Percentiles rank a stretch among this genome's conserved stretches.
phyloP scores from a whole-genome alignment of 2,888 invertebrate genomes.

The Cosmopolites sordidus region DNA sequence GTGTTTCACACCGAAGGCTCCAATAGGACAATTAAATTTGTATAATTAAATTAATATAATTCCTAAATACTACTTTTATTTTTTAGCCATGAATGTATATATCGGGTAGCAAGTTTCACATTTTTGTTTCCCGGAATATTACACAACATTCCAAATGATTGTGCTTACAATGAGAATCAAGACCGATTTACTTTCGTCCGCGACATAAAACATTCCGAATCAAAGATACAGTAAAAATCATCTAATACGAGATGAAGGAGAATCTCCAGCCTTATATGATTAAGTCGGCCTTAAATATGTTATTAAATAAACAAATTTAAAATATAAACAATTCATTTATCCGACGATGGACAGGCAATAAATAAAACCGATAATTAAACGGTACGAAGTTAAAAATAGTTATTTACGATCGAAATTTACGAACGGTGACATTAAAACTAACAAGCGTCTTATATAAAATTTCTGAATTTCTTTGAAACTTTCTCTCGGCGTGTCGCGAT shows the following conservation, averaged over 20 bases:
- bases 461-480: slow-evolving; percentile 18
- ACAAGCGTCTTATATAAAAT: slow-evolving; percentile 17
- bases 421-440: slow-evolving; percentile 11
- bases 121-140: too few species aligned
- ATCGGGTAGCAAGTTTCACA: too few species aligned
- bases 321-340: slow-evolving; percentile 26
- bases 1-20: too few species aligned
- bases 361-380: slow-evolving; percentile 22
- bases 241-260: slow-evolving; percentile 17
- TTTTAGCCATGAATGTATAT: too few species aligned
- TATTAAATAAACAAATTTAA: slow-evolving; percentile 24
- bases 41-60: too few species aligned
- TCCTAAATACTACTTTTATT: too few species aligned
- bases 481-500: slow-evolving; percentile 19
- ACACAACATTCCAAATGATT: too few species aligned
- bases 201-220: slow-evolving; percentile 26
- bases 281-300: slow-evolving; percentile 22
- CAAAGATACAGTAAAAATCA: slow-evolving; percentile 11
- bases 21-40: too few species aligned
- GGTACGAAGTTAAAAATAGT: slow-evolving; percentile 23
- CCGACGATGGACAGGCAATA: slow-evolving; percentile 14
- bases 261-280: slow-evolving; percentile 16
- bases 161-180: too few species aligned
- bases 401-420: slow-evolving; percentile 23
- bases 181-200: slow-evolving; percentile 23